Percentiles rank a stretch among this genome's conserved stretches.
Conservation (phyloP, 2,888 invertebrate species). For the Xanthia icteritia region DNA sequence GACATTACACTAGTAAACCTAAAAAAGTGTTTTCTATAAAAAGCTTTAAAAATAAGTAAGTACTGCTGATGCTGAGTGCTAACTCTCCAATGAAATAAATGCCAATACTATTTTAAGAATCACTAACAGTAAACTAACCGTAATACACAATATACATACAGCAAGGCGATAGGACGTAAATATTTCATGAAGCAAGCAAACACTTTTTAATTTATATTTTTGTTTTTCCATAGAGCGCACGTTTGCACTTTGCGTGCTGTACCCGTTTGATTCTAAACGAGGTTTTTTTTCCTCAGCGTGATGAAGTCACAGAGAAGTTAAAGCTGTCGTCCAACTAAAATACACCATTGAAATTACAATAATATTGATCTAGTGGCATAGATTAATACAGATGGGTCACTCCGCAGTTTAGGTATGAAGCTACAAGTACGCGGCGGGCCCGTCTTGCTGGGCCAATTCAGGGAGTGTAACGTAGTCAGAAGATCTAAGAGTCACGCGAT, state of each 20-base stretch:
- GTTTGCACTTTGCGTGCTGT: conserved; percentile 52
- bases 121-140: neutral
- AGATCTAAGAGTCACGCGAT: too few relatives aligned
- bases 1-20: too few relatives aligned
- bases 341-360: neutral
- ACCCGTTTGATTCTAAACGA: conserved; percentile 46
- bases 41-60: too few relatives aligned
- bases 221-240: conserved; percentile 59
- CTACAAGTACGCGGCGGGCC: too few relatives aligned
- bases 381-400: too few relatives aligned
- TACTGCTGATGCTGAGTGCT: too few relatives aligned
- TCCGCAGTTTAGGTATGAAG: too few relatives aligned
- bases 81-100: neutral
- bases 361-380: neutral
- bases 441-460: too few relatives aligned
- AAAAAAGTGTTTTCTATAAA: too few relatives aligned
- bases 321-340: neutral
- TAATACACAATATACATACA: neutral
- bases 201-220: conserved; percentile 68
- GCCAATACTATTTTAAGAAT: neutral
- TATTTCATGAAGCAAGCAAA: conserved; percentile 68
- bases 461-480: too few relatives aligned
- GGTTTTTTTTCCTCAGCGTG: conserved; percentile 34
- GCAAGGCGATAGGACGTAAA: conserved; percentile 51
- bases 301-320: neutral